Conservation (phyloP, 2,888 invertebrate species). For the Nomada goodeniana region DNA sequence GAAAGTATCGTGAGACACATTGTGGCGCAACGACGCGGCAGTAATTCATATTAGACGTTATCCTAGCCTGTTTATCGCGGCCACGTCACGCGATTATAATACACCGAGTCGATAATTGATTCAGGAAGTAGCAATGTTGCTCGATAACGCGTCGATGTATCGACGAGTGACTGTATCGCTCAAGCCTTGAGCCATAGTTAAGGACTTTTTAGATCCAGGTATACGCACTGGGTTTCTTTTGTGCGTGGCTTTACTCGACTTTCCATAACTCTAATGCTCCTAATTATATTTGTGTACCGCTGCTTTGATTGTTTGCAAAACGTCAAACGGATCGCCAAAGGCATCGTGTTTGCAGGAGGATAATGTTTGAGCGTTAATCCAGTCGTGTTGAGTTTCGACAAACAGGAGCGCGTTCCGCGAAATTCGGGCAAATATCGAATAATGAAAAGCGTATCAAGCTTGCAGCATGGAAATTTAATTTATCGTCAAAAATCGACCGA, state of each 20-base stretch:
- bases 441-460: conserved; percentile 18
- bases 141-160: neutral
- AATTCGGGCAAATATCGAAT: conserved; percentile 28
- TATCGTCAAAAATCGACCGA: conserved; percentile 5
- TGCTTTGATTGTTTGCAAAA: neutral
- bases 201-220: too few species aligned
- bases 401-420: neutral
- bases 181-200: too few species aligned
- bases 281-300: too few species aligned
- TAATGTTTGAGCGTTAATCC: conserved; percentile 14
- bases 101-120: conserved; percentile 3
- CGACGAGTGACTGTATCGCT: too few species aligned
- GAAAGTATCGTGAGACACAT: conserved; percentile 42
- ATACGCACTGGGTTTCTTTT: too few species aligned
- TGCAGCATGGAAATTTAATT: conserved; percentile 18
- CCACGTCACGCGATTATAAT: conserved; percentile 14
- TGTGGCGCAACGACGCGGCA: conserved; percentile 34
- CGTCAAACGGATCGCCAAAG: neutral
- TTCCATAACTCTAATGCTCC: too few species aligned
- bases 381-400: neutral
- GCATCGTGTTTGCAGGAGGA: neutral
- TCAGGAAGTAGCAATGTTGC: neutral
- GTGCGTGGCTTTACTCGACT: too few species aligned
- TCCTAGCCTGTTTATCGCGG: conserved; percentile 14
- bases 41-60: conserved; percentile 22